Evolutionary conservation across 2,113 vertebrate species (phyloP).

Genomic region (Microtus pennsylvanicus): DNA sequence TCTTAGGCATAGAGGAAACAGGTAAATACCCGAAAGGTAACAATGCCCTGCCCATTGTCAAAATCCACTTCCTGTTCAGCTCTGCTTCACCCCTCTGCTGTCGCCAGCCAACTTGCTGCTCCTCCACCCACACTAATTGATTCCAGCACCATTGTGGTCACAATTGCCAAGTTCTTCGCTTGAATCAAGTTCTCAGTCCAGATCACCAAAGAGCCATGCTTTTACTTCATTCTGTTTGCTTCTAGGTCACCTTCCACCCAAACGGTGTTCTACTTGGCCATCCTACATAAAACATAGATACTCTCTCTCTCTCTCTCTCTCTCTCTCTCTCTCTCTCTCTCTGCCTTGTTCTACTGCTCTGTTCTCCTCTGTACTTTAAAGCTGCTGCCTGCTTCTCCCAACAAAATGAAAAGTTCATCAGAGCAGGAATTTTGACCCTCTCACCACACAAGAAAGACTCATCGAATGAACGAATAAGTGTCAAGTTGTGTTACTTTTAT

Average conservation of each 20-base stretch:
- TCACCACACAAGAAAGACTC: background rate
- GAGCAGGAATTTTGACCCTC: background rate
- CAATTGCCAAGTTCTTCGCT: background rate
- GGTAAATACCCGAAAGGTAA: background rate
- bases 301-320: fast-evolving
- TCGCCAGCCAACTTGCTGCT: background rate
- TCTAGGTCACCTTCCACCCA: background rate
- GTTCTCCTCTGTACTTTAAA: background rate
- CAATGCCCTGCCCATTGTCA: background rate
- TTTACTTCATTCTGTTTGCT: background rate
- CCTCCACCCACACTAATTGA: background rate
- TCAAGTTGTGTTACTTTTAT: background rate
- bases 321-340: background rate
- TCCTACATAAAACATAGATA: background rate
- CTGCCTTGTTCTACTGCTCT: background rate
- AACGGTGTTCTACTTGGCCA: background rate
- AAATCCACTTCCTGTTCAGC: background rate
- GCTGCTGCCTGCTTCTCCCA: background rate
- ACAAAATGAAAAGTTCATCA: background rate
- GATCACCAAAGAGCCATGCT: background rate
- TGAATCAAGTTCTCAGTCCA: background rate
- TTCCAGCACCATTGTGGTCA: background rate
- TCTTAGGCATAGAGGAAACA: background rate
- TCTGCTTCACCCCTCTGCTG: background rate
- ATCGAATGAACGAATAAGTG: background rate